Evolutionary conservation across 2,888 invertebrate species (phyloP).

Genomic region (Drosophila aldrichi): DNA sequence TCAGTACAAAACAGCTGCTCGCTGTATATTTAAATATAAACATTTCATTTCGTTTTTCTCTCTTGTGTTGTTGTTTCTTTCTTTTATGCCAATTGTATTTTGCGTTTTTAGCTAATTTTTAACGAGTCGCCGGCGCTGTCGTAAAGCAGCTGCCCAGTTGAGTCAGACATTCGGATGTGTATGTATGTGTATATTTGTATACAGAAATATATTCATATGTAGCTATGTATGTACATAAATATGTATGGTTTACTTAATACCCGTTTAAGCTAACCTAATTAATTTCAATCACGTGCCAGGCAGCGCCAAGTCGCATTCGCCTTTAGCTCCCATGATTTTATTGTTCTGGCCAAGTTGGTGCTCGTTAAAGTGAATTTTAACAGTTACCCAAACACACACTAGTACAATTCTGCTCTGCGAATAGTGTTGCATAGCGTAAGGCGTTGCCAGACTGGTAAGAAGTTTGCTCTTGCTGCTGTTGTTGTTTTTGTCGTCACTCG

Average conservation of each 20-base stretch:
- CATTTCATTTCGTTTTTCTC: constrained; percentile 24
- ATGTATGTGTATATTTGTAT: neutral
- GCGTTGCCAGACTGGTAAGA: constrained; percentile 21
- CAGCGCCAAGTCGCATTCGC: neutral
- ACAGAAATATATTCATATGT: neutral
- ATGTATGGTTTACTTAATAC: neutral
- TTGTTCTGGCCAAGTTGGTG: neutral
- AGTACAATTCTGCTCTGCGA: constrained; percentile 13
- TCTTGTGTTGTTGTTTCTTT: neutral
- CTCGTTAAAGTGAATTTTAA: constrained; percentile 5
- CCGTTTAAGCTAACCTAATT: constrained; percentile 53
- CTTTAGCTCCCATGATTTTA: neutral
- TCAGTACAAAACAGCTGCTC: constrained; percentile 51
- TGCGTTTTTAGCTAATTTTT: constrained; percentile 55
- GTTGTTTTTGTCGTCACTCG: constrained; percentile 51
- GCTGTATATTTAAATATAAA: constrained; percentile 52
- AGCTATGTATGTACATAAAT: too few relatives aligned
- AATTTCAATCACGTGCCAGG: constrained; percentile 54
- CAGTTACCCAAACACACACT: constrained; percentile 5
- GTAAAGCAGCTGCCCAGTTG: constrained; percentile 42
- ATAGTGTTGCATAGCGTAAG: constrained; percentile 29
- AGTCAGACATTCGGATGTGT: constrained; percentile 15
- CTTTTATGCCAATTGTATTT: constrained; percentile 42
- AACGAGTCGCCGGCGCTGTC: constrained; percentile 33
- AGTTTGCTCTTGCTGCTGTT: neutral